Evolutionary conservation across 2,888 invertebrate species (phyloP), one percentile per base, ranked within the genome.

Genomic region (Epinotia demarniana): DNA sequence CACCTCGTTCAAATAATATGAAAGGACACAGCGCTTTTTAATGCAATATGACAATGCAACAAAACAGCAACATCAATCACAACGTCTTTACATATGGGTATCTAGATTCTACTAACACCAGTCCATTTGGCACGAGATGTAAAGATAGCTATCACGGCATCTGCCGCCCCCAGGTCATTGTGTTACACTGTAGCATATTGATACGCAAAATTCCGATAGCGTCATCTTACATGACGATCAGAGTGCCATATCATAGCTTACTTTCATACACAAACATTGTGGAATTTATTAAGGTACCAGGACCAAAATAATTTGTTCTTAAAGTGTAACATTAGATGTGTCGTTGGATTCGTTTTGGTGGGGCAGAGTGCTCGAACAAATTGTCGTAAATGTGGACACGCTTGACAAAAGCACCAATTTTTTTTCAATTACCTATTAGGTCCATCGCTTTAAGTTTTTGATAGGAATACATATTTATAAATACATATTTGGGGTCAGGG

Each of bases 101-200:
- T 23, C n/a, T 33, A 53, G 5, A 62, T 55, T 53, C n/a, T 23
- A 69, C 69, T 46, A 69, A 66, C 27, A 12, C 27, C 49, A 23
- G 64, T 58, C 60, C 60, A 66, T 60, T 60, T 66, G 70, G 53
- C 70, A 60, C 61, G 19, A 39, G 53, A 53, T 70, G 43, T 16
- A 23, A 13, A 23, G 64, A 66, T 72, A 8, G 19, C 53, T 33
- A 70, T 60, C 43, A 23, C 11, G 19, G 27, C 60, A 49, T 27
- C 23, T 58, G 49, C 74, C 19, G 13, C 12, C 68, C 55, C 63
- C 16, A 19, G 12, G 39, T 23, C 64, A 70, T 75, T 70, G 23
- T 67, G n/a, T 18, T 55, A 57, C n/a, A 57, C 19, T 67, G 19
- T 58, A 58, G 43, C 68, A 68, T 68, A 68, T 57, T 18, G 39